phyloP scores from a whole-genome alignment of 2,888 invertebrate genomes.

The Megalurothrips usitatus region DNA sequence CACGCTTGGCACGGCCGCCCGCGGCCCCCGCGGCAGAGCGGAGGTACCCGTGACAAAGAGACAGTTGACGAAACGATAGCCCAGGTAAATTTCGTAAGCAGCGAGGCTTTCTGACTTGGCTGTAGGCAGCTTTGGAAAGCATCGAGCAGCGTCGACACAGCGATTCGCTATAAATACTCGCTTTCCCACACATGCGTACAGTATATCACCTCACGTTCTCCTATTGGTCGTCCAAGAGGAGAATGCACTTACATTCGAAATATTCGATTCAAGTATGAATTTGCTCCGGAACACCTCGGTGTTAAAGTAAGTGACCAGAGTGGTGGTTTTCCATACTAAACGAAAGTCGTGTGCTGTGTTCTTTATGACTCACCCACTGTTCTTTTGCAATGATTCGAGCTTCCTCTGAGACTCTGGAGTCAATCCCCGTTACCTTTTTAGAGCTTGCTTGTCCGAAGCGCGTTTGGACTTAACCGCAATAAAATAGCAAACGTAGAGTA shows the following conservation, averaged over 20 bases:
- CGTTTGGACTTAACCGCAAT: too few relatives aligned
- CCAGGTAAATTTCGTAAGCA: not conserved
- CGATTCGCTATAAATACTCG: not conserved
- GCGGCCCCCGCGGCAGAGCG: not conserved
- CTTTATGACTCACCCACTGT: not conserved
- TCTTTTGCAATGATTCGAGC: not conserved
- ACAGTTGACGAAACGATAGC: slow-evolving; percentile 19
- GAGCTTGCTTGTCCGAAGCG: too few relatives aligned
- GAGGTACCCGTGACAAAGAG: not conserved
- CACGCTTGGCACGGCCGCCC: not conserved
- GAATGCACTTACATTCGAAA: not conserved
- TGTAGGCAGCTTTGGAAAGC: not conserved
- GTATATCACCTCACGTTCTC: not conserved
- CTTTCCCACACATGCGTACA: not conserved
- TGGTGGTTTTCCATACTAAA: not conserved
- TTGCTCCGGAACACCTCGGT: not conserved
- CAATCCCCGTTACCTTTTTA: too few relatives aligned
- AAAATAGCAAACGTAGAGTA: too few relatives aligned
- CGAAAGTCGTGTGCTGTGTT: not conserved
- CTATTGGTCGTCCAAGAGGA: too few relatives aligned
- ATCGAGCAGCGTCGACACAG: too few relatives aligned
- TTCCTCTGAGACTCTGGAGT: too few relatives aligned
- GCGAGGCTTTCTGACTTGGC: not conserved
- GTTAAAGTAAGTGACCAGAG: not conserved
- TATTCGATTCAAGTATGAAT: not conserved